Base-by-base conservation (phyloP, 2,888 invertebrate species). In the Spilosoma lubricipeda region DNA sequence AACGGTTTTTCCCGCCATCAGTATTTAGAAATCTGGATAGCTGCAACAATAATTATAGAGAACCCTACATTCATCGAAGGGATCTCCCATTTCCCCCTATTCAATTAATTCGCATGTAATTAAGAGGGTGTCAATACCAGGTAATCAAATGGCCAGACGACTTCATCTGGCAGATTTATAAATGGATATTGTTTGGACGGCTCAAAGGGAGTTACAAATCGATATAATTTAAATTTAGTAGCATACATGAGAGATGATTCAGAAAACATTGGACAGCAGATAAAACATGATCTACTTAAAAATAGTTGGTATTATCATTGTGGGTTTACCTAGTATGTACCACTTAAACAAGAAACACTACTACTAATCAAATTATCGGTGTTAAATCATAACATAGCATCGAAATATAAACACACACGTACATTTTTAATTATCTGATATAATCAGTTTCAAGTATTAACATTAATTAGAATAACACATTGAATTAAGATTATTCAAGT, bases 41-140 rank as follows among this genome's bases (percentile, higher is more conserved):
- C 2, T 30, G 15, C 23, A 23, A 23, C 5, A 30, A 4, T 0
- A 30, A 45, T 67, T 27, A 9, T 23, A 20, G 48, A 39, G 0
- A 3, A 30, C 11, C 20, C 20, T 0, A 3, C 39, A 20, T 27
- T 11, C 30, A 27, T 8, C 59, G 11, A 27, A 65, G 64, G 63
- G 59, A 20, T 33, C 33, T 63, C 7, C 52, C 23, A 23, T 23
- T 23, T 52, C 23, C 23, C 18, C 8, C 52, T 48, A 48, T 48
- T 66, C 65, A 71, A 71, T 71, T 65, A 66, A 71, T 66, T 45
- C 52, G n/a, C 30, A 39, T 72, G 30, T 52, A 56, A 71, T 71
- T 66, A 66, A 27, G 42, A 70, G 76, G 27, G 52, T 67, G 71
- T 45, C 71, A 71, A 66, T 56, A 56, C 56, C 71, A 71, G 66